These are phyloP conservation scores for Mustelus asterias DNA, from an alignment of 2,113 vertebrate genomes.

Conservation along the genomic window DNA sequence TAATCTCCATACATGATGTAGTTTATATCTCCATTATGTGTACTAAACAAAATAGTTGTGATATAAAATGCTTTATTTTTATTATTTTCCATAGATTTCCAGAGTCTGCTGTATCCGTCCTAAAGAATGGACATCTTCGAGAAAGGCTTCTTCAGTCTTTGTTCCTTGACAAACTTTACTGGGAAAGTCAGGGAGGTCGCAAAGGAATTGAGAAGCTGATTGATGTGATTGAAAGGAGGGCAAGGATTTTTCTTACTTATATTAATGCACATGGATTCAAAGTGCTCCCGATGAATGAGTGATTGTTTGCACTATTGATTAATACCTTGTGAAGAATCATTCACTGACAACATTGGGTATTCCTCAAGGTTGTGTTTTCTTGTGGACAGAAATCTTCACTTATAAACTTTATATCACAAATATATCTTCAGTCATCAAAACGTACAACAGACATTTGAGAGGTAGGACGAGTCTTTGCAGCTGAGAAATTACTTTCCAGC, in stretches of 20 bases:
- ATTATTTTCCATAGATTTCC: slow-evolving; percentile 67
- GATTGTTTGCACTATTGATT: slow-evolving; percentile 44
- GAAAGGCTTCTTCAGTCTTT: slow-evolving; percentile 91
- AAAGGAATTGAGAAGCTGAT: slow-evolving; percentile 90
- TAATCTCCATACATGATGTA: not conserved
- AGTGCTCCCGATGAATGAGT: slow-evolving; percentile 72
- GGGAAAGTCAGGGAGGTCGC: slow-evolving; percentile 92
- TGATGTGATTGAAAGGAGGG: slow-evolving; percentile 81
- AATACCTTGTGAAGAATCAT: slow-evolving; percentile 19
- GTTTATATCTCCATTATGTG: not conserved
- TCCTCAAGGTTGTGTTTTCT: not conserved
- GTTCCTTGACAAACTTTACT: slow-evolving; percentile 85
- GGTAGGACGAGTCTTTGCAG: not conserved
- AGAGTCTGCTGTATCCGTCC: slow-evolving; percentile 71
- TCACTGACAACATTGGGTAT: slow-evolving; percentile 35
- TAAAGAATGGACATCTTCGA: slow-evolving; percentile 75
- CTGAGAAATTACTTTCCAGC: not conserved
- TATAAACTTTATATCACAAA: not conserved
- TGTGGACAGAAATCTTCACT: not conserved
- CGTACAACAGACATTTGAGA: not conserved
- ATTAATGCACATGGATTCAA: slow-evolving; percentile 82
- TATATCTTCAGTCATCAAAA: not conserved
- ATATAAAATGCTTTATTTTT: slow-evolving; percentile 4
- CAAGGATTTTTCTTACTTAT: slow-evolving; percentile 80
- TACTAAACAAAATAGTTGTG: not conserved